Base-by-base conservation (phyloP, 2,888 invertebrate genomes). In the Drosophila atripex region DNA sequence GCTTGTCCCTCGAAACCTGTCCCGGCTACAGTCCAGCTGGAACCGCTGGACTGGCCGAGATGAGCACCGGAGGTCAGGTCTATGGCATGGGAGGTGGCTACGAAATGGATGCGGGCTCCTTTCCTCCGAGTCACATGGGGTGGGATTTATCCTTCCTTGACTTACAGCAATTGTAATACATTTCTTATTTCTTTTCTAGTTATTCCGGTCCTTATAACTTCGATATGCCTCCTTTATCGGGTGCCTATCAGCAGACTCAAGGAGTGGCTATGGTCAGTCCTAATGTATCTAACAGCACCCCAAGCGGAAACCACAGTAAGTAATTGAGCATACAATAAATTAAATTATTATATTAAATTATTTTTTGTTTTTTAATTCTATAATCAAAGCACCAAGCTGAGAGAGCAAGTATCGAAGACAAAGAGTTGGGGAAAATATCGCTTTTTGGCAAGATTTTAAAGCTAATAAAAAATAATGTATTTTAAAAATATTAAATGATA, bases 11-110 rank as follows among this genome's bases (percentile, higher is more conserved):
- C 61, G 63, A 55, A 3, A 25, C 50, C 39, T 25, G 41, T 35
- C 39, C 35, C 30, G 9, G 45, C 30, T 63, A 32, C 3, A 38
- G 49, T 8, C 18, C 47, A 46, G 38, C 25, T 14, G 55, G 39
- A 32, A 8, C 32, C 18, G 12, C 51, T 64, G 64, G 46, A 30
- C 25, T 58, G 16, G 16, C 43, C 18, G 71, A 63, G 39, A 49
- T 63, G 54, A 43, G 55, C 32, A 21, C 12, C 43, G 68, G 69
- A 28, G 47, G 49, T 32, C 55, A 53, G 32, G 46, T 39, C 45
- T 71, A 64, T 58, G 71, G 53, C 14, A 53, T 63, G 63, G 49
- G 50, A 8, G 66, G 64, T 63, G 49, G 9, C 61, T 47, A 32
- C 16, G 55, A 28, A 41, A 52, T 52, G 51, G 57, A 30, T n/a